Percentiles rank a stretch among this genome's conserved stretches.
These are phyloP conservation scores for Hippocampus mohnikei DNA, from an alignment of 2,113 vertebrate species.

Conservation along the genomic window DNA sequence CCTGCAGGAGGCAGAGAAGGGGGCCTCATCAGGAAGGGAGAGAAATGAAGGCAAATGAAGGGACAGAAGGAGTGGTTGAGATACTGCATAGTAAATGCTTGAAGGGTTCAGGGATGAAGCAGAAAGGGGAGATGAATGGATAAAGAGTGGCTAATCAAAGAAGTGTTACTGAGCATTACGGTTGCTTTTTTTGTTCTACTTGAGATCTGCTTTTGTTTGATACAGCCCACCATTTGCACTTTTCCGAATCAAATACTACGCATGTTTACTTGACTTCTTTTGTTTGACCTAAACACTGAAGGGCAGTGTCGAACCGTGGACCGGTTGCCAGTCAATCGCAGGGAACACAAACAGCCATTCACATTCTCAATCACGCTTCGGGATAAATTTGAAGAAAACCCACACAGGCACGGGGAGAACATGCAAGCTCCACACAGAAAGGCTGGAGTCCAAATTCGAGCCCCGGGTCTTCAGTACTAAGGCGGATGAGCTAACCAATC, in stretches of 20 bases:
- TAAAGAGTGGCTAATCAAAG: not conserved
- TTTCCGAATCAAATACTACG: not conserved
- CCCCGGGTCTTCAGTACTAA: too few relatives aligned
- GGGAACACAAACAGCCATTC: too few relatives aligned
- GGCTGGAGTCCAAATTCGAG: too few relatives aligned
- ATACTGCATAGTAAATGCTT: slow-evolving; percentile 35
- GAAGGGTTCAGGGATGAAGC: slow-evolving; percentile 28
- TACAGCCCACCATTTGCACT: not conserved
- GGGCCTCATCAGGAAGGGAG: slow-evolving; percentile 83
- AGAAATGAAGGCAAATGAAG: slow-evolving; percentile 61
- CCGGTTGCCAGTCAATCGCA: too few relatives aligned
- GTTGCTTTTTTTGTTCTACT: not conserved
- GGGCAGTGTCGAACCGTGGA: not conserved
- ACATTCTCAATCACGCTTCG: too few relatives aligned
- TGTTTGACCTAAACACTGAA: not conserved
- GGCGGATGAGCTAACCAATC: too few relatives aligned
- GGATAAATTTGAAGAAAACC: too few relatives aligned
- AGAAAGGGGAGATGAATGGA: slow-evolving; percentile 13
- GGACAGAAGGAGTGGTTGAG: slow-evolving; percentile 40
- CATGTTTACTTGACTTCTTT: not conserved
- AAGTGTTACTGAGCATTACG: not conserved
- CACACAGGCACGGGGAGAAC: too few relatives aligned
- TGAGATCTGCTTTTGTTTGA: not conserved
- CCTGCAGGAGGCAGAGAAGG: slow-evolving; percentile 93
- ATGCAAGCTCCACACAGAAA: too few relatives aligned